Conservation (phyloP, 2,113 vertebrate genomes). For the Tursiops truncatus region DNA sequence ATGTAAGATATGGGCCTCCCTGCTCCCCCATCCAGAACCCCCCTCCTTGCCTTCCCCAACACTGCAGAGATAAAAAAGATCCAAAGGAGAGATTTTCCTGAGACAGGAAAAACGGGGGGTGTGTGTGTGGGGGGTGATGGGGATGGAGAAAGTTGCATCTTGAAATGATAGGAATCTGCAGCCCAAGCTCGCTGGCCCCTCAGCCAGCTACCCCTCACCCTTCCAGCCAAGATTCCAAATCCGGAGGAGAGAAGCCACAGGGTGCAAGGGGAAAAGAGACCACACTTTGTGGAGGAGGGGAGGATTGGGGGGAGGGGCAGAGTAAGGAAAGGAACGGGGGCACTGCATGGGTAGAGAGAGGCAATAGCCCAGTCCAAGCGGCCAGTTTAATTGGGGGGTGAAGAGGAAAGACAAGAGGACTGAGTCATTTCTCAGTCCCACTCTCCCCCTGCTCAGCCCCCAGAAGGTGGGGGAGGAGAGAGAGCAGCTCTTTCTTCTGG, state of each 20-base stretch:
- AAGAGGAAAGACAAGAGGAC: not conserved
- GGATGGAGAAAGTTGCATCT: conserved; percentile 61
- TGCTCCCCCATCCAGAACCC: conserved; percentile 61
- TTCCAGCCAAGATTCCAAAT: conserved; percentile 67
- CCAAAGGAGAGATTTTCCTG: conserved; percentile 77
- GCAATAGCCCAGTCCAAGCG: not conserved
- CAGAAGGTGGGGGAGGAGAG: not conserved
- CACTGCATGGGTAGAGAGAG: not conserved
- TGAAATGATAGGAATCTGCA: conserved; percentile 79
- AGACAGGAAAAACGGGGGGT: conserved; percentile 73
- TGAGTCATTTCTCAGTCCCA: not conserved
- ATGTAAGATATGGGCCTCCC: conserved; percentile 74
- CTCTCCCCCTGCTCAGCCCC: not conserved
- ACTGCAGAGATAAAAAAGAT: conserved; percentile 77
- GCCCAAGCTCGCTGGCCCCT: conserved; percentile 61
- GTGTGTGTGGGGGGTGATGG: not conserved
- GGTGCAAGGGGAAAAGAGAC: conserved; percentile 55
- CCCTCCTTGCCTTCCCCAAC: conserved; percentile 65
- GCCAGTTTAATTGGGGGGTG: not conserved
- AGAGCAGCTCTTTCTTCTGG: not conserved
- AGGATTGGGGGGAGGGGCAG: not conserved
- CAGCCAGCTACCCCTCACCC: conserved; percentile 63
- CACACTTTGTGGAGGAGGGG: not conserved
- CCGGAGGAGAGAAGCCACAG: conserved; percentile 62
- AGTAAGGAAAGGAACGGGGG: not conserved